Base-by-base conservation (phyloP, 35 echinoderm and acorn worm genomes). In the Eucidaris tribuloides region DNA sequence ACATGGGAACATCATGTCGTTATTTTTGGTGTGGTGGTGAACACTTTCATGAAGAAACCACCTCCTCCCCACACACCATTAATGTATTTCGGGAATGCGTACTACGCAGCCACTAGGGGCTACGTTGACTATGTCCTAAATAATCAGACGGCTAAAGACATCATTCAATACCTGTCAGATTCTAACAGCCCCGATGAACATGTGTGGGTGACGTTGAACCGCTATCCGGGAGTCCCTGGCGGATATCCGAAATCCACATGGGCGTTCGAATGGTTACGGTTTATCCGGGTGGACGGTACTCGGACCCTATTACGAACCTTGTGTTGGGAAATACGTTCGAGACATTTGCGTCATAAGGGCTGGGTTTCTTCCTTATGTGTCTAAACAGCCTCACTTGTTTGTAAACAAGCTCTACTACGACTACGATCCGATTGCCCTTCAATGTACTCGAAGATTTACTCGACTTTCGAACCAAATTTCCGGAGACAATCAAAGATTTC, bases 371-470 rank as follows among this genome's bases (percentile, higher is more conserved):
- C 23, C 45, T 20, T 72, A 82, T 38, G 62, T 89, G 15, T 42
- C 55, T 3, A 41, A 33, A 46, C 78, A 89, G 44, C 87, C 87
- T 3, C 44, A 82, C 41, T n/a, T 82, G 7, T 89, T 89, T 61
- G 87, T 79, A 7, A 89, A 89, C 45, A 89, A 89, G 44, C 83
- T 89, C 62, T 82, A 89, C 45, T 82, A 82, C 40, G 48, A 64
- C 39, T 72, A 33, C 59, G 87, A 89, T 23, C 87, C 87, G 3
- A 33, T 89, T 23, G 87, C 87, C 2, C 13, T 82, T 31, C 78
- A 89, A 24, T 89, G 87, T 71, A n/a, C n/a, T 89, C 1, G 83
- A 85, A 38, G 83, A 85, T 36, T 30, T 71, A 57, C 54, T 81
- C 4, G 28, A 58, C 32, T 76, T 79, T 60, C 82, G 91, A 30